A percentile compares a stretch with the other conserved stretches of the same genome.
phyloP scores from a whole-genome alignment of 2,113 vertebrate genomes.

The Cervus canadensis region DNA sequence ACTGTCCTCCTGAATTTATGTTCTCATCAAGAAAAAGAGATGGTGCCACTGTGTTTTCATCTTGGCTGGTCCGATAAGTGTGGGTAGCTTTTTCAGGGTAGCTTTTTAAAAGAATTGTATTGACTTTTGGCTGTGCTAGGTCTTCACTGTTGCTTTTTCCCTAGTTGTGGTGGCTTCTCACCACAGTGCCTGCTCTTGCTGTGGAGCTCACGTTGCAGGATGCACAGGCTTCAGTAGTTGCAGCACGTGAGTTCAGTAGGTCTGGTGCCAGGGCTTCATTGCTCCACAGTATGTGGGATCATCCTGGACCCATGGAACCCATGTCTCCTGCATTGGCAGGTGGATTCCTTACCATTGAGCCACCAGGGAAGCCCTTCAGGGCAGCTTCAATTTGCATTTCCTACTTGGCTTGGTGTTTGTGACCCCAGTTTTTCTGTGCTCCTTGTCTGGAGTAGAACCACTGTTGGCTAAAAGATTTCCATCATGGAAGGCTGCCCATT shows the following conservation, averaged over 20 bases:
- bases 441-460: not conserved
- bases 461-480: not conserved
- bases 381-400: not conserved
- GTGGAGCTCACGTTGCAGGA: not conserved
- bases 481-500: not conserved
- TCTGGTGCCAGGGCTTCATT: not conserved
- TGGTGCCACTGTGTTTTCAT: not conserved
- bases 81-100: not conserved
- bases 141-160: not conserved
- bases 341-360: not conserved
- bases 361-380: not conserved
- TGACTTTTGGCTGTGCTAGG: not conserved
- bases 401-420: not conserved
- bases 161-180: not conserved
- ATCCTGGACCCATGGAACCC: not conserved
- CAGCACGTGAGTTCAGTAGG: accelerated
- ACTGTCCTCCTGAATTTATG: not conserved
- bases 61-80: not conserved
- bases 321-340: accelerated
- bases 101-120: not conserved
- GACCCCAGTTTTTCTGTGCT: not conserved
- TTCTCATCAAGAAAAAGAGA: not conserved
- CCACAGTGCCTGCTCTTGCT: not conserved
- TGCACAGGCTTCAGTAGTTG: not conserved
- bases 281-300: not conserved